Evolutionary conservation across 2,797 vertebrate genomes (phyloP).

Genomic region (Sebastes oblongus): DNA sequence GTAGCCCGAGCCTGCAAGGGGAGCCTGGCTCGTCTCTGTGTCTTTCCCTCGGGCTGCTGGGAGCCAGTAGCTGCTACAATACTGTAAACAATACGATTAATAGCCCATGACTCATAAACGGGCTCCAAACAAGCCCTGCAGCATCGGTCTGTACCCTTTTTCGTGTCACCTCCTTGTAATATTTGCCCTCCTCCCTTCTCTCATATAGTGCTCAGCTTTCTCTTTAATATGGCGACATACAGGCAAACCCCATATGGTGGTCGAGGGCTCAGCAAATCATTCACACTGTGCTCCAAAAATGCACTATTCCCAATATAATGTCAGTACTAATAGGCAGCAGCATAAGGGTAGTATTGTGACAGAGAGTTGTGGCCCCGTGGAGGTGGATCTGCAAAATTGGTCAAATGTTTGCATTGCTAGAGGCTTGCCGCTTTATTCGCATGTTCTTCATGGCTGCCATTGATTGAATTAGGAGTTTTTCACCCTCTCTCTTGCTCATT

Average conservation of each 20-base stretch:
- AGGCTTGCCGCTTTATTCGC: neutral
- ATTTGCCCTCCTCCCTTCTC: conserved; percentile 54
- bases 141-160: conserved; percentile 64
- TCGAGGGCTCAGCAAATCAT: conserved; percentile 14
- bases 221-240: conserved; percentile 52
- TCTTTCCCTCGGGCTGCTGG: conserved; percentile 64
- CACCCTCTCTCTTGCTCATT: conserved; percentile 13
- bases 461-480: conserved; percentile 23
- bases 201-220: conserved; percentile 51
- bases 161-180: conserved; percentile 59
- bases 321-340: conserved; percentile 34
- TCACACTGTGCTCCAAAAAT: conserved; percentile 40
- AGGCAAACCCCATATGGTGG: conserved; percentile 46
- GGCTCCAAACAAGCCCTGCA: conserved; percentile 76
- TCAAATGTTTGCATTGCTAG: conserved; percentile 24
- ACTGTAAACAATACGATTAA: conserved; percentile 86
- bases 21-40: conserved; percentile 75
- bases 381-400: conserved; percentile 20
- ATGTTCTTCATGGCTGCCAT: neutral
- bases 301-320: conserved; percentile 28
- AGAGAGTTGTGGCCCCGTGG: neutral
- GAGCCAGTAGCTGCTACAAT: conserved; percentile 76
- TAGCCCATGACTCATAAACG: conserved; percentile 82
- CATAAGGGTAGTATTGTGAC: conserved; percentile 11
- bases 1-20: conserved; percentile 46